Percentiles rank a stretch among this genome's conserved stretches.
Evolutionary conservation across 2,797 vertebrate species (phyloP).

Genomic region (Oophaga sylvatica): DNA sequence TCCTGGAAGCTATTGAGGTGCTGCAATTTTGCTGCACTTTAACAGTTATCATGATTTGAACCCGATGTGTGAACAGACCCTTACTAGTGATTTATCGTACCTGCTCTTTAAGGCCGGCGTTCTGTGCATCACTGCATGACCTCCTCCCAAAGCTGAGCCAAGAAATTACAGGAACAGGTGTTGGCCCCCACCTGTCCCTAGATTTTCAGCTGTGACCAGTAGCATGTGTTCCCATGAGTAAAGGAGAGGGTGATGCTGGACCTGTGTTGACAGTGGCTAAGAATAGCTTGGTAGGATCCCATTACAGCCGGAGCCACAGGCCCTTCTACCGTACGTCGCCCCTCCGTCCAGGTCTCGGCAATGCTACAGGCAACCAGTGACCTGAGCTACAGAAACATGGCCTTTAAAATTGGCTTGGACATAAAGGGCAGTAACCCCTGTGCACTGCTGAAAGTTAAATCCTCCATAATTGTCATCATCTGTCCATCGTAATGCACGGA

Average conservation of each 20-base stretch:
- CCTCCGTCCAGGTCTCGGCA: not conserved
- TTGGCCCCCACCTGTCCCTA: slow-evolving; percentile 51
- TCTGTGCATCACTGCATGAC: not conserved
- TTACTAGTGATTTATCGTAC: not conserved
- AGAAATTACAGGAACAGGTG: slow-evolving; percentile 53
- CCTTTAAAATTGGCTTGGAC: not conserved
- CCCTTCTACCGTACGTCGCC: not conserved
- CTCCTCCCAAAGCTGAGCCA: slow-evolving; percentile 33
- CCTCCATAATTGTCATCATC: slow-evolving; percentile 28
- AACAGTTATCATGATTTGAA: too few species aligned
- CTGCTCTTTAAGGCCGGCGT: not conserved
- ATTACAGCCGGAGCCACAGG: slow-evolving; percentile 28
- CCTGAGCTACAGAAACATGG: not conserved
- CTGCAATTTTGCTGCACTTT: too few species aligned
- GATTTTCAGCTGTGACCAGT: slow-evolving; percentile 46
- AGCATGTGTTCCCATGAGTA: slow-evolving; percentile 46
- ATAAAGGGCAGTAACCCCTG: not conserved
- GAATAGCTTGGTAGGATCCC: slow-evolving; percentile 46
- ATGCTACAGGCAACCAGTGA: not conserved
- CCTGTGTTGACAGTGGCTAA: slow-evolving; percentile 47
- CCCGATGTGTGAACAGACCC: not conserved
- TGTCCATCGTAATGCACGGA: not conserved
- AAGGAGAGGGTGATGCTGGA: slow-evolving; percentile 32
- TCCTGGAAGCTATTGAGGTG: too few species aligned
- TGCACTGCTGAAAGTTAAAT: not conserved